Evolutionary conservation across 2,888 invertebrate genomes (phyloP), one percentile per base, ranked within the genome.

Genomic region (Polyploca ridens): DNA sequence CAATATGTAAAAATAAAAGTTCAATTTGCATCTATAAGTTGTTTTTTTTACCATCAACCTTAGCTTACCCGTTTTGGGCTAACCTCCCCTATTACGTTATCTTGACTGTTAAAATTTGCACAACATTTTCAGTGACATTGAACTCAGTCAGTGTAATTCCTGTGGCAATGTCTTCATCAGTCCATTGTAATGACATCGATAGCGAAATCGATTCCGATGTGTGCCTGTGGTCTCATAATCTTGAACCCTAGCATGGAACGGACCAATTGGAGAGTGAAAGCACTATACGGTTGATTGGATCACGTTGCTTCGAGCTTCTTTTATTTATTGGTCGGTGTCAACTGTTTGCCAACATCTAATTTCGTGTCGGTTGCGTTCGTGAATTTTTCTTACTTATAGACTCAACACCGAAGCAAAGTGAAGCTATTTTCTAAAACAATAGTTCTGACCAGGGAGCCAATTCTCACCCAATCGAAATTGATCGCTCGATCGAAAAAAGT

Each of bases 251-350:
- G 77, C 76, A 75, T 76, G 71, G 77, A 75, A 73, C 76, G 74
- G 78, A 70, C 78, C 75, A 78, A 76, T 72, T 78, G 75, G 80
- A 89, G 82, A 91, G 92, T 91, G 91, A 92, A 92, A 92, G 90
- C 85, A 84, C 73, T 80, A 77, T 83, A 89, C 89, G 90, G 80
- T 89, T 82, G 83, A 89, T 85, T 86, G 86, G 81, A 77, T 86
- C 81, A 77, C 85, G 85, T 83, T 81, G 84, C 80, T 76, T 72
- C 73, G 77, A 65, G 75, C 74, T 81, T 81, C 78, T 86, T 87
- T 85, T 86, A 77, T 81, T 87, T 85, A 76, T 82, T 84, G 76
- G 69, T 76, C 73, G 83, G 79, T 84, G 83, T 85, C 86, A 85
- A 85, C 81, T 79, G 85, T 85, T 89, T 83, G 80, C 77, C 79